These are phyloP conservation scores for Masnerella sp. DNA, from an alignment of 2,888 invertebrate genomes.

Conservation along the genomic window DNA sequence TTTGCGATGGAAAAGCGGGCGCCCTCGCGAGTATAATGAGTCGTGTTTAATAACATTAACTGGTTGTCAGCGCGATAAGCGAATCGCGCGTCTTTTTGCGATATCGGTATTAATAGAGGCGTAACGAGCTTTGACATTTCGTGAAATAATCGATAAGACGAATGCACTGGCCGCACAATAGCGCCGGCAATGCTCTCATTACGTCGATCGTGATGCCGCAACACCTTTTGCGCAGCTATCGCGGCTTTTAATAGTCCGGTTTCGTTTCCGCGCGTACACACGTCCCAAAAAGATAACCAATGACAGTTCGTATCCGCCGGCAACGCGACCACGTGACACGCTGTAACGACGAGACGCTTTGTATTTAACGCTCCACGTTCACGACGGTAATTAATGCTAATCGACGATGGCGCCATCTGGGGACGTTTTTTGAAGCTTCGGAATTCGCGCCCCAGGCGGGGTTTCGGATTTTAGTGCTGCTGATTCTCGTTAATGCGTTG, in stretches of 20 bases:
- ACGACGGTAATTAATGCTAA: no score
- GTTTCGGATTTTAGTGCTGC: no score
- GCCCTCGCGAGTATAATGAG: no score
- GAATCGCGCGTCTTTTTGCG: conserved; percentile 29
- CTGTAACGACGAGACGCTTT: no score
- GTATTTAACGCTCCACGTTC: no score
- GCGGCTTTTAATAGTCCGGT: conserved; percentile 46
- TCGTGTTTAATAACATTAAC: conserved; percentile 41
- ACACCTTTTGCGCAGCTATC: conserved; percentile 43
- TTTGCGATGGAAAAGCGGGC: no score
- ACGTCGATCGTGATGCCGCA: conserved; percentile 58
- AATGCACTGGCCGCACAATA: conserved; percentile 33
- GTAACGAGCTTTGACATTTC: conserved; percentile 49
- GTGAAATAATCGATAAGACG: conserved; percentile 57
- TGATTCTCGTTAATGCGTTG: no score
- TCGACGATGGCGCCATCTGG: no score
- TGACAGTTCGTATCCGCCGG: conserved; percentile 34
- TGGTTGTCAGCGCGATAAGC: conserved; percentile 30
- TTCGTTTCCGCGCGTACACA: conserved; percentile 32
- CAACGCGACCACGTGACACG: not conserved
- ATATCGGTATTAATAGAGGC: conserved; percentile 46
- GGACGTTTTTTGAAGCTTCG: no score
- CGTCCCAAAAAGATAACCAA: conserved; percentile 41
- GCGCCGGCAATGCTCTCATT: conserved; percentile 57
- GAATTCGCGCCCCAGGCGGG: no score